These are phyloP conservation scores for Mesochorus sp. DNA, from an alignment of 2,888 invertebrate species.

Conservation along the genomic window DNA sequence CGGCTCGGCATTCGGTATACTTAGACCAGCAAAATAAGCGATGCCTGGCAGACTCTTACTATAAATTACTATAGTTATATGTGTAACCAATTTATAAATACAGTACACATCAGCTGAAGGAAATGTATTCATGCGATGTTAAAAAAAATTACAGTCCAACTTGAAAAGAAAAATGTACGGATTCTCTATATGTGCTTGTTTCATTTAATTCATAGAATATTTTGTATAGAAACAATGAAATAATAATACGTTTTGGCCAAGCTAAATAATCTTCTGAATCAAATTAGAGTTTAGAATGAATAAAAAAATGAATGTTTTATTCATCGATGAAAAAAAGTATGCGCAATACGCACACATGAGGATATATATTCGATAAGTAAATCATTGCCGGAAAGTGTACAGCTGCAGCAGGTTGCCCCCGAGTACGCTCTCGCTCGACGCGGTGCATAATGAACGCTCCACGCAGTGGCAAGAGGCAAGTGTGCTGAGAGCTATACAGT, in stretches of 20 bases:
- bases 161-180: too few species aligned
- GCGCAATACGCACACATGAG: constrained; percentile 16
- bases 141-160: not conserved
- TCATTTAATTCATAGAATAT: too few species aligned
- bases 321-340: too few species aligned
- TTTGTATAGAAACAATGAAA: too few species aligned
- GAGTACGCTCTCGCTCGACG: constrained; percentile 31
- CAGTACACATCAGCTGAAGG: not conserved
- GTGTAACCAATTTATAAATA: not conserved
- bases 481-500: constrained; percentile 23
- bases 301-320: too few species aligned
- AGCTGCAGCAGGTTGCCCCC: constrained; percentile 46
- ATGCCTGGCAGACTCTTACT: constrained; percentile 43
- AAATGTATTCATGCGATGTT: not conserved
- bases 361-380: constrained; percentile 59
- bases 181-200: too few species aligned
- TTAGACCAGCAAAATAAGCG: constrained; percentile 34
- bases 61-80: constrained; percentile 11
- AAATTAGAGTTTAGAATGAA: too few species aligned
- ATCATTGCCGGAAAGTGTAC: constrained; percentile 35
- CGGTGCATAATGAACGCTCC: constrained; percentile 61
- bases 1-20: constrained; percentile 36
- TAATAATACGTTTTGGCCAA: too few species aligned
- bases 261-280: too few species aligned
- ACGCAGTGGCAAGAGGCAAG: constrained; percentile 17